phyloP scores from a whole-genome alignment of 2,797 vertebrate species.

The Alectoris magna region DNA sequence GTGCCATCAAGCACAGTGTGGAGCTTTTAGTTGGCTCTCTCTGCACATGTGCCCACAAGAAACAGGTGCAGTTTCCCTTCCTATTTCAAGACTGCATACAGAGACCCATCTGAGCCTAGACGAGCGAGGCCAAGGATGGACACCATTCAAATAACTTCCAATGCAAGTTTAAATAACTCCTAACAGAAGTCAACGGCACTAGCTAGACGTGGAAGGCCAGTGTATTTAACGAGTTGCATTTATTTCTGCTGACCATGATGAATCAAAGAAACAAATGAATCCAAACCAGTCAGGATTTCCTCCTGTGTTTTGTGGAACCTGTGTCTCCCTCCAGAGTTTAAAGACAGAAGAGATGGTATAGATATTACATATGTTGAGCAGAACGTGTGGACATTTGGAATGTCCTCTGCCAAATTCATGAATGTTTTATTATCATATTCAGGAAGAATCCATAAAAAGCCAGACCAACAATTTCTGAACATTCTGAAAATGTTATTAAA shows the following conservation, averaged over 20 bases:
- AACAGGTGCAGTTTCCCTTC: not conserved
- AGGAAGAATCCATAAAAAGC: conserved; percentile 19
- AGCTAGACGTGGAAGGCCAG: not conserved
- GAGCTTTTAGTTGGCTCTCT: not conserved
- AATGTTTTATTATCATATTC: conserved; percentile 4
- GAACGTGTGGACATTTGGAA: not conserved
- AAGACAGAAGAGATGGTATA: conserved; percentile 36
- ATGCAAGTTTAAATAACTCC: not conserved
- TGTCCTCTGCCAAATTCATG: not conserved
- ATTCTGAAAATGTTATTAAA: conserved; percentile 32
- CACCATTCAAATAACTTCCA: not conserved
- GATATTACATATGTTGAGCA: not conserved
- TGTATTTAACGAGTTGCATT: not conserved
- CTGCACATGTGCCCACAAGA: not conserved
- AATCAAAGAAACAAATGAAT: conserved; percentile 30
- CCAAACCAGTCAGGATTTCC: conserved; percentile 14
- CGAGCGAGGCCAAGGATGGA: not conserved
- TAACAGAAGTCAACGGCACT: not conserved
- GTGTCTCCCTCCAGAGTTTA: conserved; percentile 60
- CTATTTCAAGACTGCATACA: not conserved
- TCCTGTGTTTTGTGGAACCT: conserved; percentile 24
- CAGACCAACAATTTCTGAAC: conserved; percentile 27
- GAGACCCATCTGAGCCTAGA: not conserved
- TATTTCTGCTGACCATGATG: not conserved
- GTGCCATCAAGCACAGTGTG: not conserved